These are phyloP conservation scores for Thunnus maccoyii DNA, from an alignment of 2,113 vertebrate genomes.

Conservation along the genomic window DNA sequence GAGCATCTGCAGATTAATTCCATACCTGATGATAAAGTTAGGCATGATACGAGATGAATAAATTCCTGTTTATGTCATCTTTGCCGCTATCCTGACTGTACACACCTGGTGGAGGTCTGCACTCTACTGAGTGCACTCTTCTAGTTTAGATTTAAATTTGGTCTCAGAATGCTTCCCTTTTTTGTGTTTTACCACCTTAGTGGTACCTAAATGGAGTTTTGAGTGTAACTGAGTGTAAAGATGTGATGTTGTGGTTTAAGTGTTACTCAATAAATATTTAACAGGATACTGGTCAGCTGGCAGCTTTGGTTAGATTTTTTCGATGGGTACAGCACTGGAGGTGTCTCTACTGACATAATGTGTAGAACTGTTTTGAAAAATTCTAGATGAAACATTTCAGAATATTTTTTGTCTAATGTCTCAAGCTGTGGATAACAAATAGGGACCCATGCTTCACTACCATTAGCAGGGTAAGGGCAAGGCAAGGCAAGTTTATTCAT, in stretches of 20 bases:
- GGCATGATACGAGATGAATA: too few relatives aligned
- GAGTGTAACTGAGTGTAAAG: slow-evolving; percentile 13
- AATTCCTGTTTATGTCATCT: too few relatives aligned
- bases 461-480: too few relatives aligned
- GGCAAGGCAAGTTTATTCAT: too few relatives aligned
- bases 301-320: not conserved
- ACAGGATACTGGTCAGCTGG: not conserved
- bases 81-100: too few relatives aligned
- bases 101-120: too few relatives aligned
- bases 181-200: not conserved
- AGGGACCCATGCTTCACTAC: too few relatives aligned
- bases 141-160: not conserved
- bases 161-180: not conserved
- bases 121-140: too few relatives aligned
- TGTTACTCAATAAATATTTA: slow-evolving; percentile 29
- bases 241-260: slow-evolving; percentile 7
- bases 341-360: not conserved
- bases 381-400: not conserved
- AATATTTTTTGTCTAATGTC: not conserved
- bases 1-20: too few relatives aligned
- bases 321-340: not conserved
- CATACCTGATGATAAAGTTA: too few relatives aligned
- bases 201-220: not conserved
- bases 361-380: not conserved
- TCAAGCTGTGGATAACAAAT: not conserved